Base-by-base conservation (phyloP, 2,113 vertebrate species). In the Rynchops niger region DNA sequence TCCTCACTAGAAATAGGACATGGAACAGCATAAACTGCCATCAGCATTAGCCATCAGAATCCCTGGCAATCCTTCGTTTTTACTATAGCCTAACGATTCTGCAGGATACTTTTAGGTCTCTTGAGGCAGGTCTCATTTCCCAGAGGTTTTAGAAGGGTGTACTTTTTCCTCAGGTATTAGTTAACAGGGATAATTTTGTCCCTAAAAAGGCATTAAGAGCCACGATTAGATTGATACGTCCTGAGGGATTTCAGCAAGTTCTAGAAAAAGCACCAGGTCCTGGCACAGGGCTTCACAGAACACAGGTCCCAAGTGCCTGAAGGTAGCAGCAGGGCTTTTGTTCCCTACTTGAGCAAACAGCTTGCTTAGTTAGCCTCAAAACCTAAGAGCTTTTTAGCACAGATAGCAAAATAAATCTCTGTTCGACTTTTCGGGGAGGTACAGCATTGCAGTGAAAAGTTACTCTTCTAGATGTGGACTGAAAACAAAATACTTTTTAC, bases 381-480 rank as follows among this genome's bases (percentile, higher is more conserved):
- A 50, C 15, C 15, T 16, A 47, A 20, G 10, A 63, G 8, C 42
- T 18, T 83, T 20, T 42, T 18, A 88, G 58, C 43, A 72, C 38
- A 80, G 16, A 11, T 25, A 83, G 32, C 22, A 74, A 77, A 91
- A 12, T 5, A 34, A 88, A 34, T 30, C 30, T 66, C 26, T 59
- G 25, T 55, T 45, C 2, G 2, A 77, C 12, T 67, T 82, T 32
- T 29, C 62, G 14, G 9, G 5, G 15, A 89, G 18, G 4, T 76
- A 79, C 4, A 91, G 21, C 40, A 71, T 36, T 91, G 89, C 95
- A 96, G 94, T 94, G 93, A 96, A 96, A 96, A 97, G 82, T 43
- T 93, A 95, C 94, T 89, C 77, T 81, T 62, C 26, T 5, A 42
- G 29, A n/a, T 11, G 7, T 3, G 22, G 27, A 62, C 13, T 59